Base-by-base conservation (phyloP, 1,140 invertebrate genomes). In the Maniola jurtina region DNA sequence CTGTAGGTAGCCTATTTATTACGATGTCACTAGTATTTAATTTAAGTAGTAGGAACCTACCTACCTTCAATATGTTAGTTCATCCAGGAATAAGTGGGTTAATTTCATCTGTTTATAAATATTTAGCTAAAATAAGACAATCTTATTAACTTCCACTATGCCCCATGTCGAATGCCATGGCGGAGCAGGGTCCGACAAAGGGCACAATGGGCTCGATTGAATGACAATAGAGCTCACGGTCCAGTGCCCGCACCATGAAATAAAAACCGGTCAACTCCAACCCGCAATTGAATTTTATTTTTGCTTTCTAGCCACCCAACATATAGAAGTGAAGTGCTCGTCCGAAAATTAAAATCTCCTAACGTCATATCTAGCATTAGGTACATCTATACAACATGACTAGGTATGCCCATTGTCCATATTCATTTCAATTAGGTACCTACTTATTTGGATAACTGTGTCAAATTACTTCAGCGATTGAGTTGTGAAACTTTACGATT, bases 201-300 rank as follows among this genome's bases (percentile, higher is more conserved):
- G 67, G 74, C 72, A 83, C 77, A 83, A 85, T 81, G 73, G 61
- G 67, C 68, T 61, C 77, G 81, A 85, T 87, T 85, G 83, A 83
- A 85, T 87, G 77, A 87, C 84, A 87, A 87, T 85, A 77, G 75
- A 69, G 67, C 72, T 36, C 71, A 77, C 73, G 83, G 77, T 81
- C 78, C 78, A 79, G 70, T 75, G 80, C 69, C 70, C 67, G 45
- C 59, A 71, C 70, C 71, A 66, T 69, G 61, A 6, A 54, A 59
- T 55, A 63, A 62, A 70, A 71, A 71, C 69, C 69, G 64, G 69
- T 71, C 64, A 71, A 69, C 57, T 52, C 36, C 56, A 55, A 62
- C 55, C 38, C 47, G 55, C 48, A 66, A 66, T 55, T 54, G 34
- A 54, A 61, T 66, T 66, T 66, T 63, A 36, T 59, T 63, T 63